Percentiles rank a stretch among this genome's conserved stretches.
Evolutionary conservation across 2,888 invertebrate species (phyloP).

Genomic region (Amorpha juglandis): DNA sequence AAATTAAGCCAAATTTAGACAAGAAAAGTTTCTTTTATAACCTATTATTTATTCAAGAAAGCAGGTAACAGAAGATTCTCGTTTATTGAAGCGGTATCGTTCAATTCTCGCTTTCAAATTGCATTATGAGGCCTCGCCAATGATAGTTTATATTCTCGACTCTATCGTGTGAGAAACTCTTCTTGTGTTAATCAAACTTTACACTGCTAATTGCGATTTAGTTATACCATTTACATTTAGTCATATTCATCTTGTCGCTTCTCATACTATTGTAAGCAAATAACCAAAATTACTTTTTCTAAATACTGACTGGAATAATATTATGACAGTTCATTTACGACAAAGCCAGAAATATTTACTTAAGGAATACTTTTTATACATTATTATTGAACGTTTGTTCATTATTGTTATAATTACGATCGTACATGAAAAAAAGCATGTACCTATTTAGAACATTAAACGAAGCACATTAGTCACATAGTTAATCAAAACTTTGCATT

Average conservation of each 20-base stretch:
- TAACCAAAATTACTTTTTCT: constrained; percentile 26
- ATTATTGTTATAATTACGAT: constrained; percentile 59
- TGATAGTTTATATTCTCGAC: no score
- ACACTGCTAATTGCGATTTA: background rate
- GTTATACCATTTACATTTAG: background rate
- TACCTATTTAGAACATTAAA: constrained; percentile 63
- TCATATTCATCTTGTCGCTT: constrained; percentile 6
- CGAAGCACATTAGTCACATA: constrained; percentile 79
- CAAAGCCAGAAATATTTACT: constrained; percentile 55
- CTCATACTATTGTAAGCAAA: constrained; percentile 2
- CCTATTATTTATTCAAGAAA: no score
- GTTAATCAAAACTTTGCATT: constrained; percentile 69
- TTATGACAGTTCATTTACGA: constrained; percentile 48
- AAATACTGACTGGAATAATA: constrained; percentile 55
- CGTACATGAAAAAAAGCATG: constrained; percentile 49
- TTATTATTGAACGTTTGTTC: constrained; percentile 67
- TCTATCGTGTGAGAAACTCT: no score
- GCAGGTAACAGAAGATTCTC: no score
- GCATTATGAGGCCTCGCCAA: no score
- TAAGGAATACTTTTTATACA: constrained; percentile 71
- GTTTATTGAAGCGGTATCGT: no score
- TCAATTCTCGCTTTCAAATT: no score
- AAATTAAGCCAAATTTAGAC: no score
- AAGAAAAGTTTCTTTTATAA: no score
- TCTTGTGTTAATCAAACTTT: background rate